Base-by-base conservation (phyloP, 2,888 invertebrate genomes). In the Thera britannica region DNA sequence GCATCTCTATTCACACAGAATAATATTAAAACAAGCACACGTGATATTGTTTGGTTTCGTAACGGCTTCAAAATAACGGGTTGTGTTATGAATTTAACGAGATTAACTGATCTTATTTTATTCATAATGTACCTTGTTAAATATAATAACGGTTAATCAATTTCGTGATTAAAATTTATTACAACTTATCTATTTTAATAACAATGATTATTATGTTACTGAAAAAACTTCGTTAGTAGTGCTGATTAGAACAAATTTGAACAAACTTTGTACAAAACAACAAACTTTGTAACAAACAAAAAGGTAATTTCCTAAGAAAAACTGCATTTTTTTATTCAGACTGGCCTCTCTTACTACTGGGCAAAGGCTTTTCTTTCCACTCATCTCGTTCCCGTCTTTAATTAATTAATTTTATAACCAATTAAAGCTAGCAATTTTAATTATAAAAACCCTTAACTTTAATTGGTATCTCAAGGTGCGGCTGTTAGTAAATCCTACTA, bases 1-100 rank as follows among this genome's bases (percentile, higher is more conserved):
- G 49, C 65, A 65, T 62, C 65, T 12, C 72, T 77, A 76, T 65
- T 62, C 41, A 62, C 64, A 68, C 60, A 67, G 67, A 76, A 75
- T 82, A 58, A 57, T 52, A 52, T 11, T 41, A 81, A 85, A 84
- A 67, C 77, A 79, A 85, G 87, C 86, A 87, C 88, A 87, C 88
- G 86, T 86, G 87, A 89, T 90, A 89, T 89, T 92, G 90, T 92
- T 90, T 90, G 88, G 87, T 88, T 89, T 88, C 82, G 79, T 90
- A 90, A 92, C 90, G 84, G 83, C 84, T 78, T 79, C 84, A 77
- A 89, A 90, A 90, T 90, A 88, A 89, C 86, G 87, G 89, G 89
- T 89, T 90, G 80, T 79, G 76, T 81, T 78, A 81, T 83, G 86
- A 83, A 75, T 81, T 85, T 89, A 88, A 89, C 88, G 79, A 86